Base-by-base conservation (phyloP, 2,113 vertebrate genomes). In the Mobula hypostoma region DNA sequence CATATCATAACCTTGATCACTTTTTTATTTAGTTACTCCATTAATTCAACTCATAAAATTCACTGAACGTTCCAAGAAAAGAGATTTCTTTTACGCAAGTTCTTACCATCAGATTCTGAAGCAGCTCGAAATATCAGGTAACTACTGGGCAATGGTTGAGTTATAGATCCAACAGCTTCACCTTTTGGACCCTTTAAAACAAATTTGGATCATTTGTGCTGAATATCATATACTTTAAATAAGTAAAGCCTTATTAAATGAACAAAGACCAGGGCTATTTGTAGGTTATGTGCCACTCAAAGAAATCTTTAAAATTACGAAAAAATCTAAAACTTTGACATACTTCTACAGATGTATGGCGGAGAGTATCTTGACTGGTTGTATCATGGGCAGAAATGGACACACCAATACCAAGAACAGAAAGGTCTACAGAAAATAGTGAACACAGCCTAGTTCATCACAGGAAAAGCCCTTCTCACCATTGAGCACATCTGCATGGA, bases 161-260 rank as follows among this genome's bases (percentile, higher is more conserved):
- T 99, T 96, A 99, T 99, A 94, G 99, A 99, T 94, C 99, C 99
- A 95, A 99, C 99, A 15, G 98, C 97, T 97, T 99, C 99, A 61
- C 99, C 99, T 97, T 99, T 99, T 94, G 99, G 99, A 95, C 99
- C 99, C 99, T 99, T 96, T 88, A 95, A 96, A 95, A 93, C 24
- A 93, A 90, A 68, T 12, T 48, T 74, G 48, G 21, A 93, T 27
- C 3, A 48, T 24, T 14, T 14, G 70, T 74, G 11, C 29, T 36
- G 29, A 66, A 88, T 8, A 90, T 68, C 2, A 19, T 19, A 27
- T 66, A 12, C 61, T 66, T 66, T 66, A 19, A 66, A 36, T 90
- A n/a, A 32, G 17, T 7, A 90, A 0, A 66, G 56, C 58, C 58
- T 61, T 4, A 0, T 87, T 48, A 83, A 0, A 40, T 14, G 1